Evolutionary conservation across 2,888 invertebrate genomes (phyloP).

Genomic region (Coecobrya sp.): DNA sequence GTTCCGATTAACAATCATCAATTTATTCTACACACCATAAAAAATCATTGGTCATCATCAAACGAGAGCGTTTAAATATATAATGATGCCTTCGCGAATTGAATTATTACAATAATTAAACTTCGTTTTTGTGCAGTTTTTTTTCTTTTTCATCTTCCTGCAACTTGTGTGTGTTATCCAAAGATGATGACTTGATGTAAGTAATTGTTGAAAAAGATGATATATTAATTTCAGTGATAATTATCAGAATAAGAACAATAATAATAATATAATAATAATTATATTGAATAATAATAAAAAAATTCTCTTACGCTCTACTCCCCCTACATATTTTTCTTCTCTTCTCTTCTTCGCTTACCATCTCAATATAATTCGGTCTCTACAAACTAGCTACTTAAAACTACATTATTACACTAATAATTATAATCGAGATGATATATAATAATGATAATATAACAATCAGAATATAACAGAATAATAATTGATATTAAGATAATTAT

Average conservation of each 20-base stretch:
- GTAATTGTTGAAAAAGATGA: neutral
- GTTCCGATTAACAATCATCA: neutral
- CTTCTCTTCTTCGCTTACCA: conserved; percentile 2
- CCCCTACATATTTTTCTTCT: neutral
- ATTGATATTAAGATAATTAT: conserved; percentile 20
- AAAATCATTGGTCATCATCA: neutral
- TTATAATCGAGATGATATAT: conserved; percentile 4
- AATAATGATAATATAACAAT: too few species aligned
- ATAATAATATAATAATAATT: neutral
- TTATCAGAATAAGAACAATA: neutral
- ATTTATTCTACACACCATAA: neutral
- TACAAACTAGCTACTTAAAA: conserved; percentile 29
- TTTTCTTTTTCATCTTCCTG: neutral
- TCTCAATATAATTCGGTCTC: conserved; percentile 75
- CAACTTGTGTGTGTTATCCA: neutral
- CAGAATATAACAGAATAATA: neutral
- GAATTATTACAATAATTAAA: neutral
- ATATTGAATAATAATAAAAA: conserved; percentile 40
- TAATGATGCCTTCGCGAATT: neutral
- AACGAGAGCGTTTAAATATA: neutral
- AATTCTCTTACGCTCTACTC: neutral
- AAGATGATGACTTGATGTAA: neutral
- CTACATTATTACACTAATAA: neutral
- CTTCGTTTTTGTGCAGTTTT: neutral
- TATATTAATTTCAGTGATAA: neutral